Base-by-base conservation (phyloP, 2,797 vertebrate genomes). In the Eulemur albifrons region DNA sequence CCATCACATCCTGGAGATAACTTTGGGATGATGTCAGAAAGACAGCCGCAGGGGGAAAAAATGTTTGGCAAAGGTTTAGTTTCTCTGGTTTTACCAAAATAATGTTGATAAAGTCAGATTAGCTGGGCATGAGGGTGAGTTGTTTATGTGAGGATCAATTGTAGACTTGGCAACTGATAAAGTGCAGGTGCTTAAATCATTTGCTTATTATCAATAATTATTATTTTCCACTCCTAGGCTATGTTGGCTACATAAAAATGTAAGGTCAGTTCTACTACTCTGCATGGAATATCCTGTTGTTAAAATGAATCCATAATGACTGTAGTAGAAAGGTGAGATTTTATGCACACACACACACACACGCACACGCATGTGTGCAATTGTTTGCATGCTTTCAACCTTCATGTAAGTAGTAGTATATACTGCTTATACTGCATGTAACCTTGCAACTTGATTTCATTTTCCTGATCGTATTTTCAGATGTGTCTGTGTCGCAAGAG, bases 31-130 rank as follows among this genome's bases (percentile, higher is more conserved):
- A 96, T 8, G 94, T 97, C 95, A 94, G 93, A 96, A 86, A 86
- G 59, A 85, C 87, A 81, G 96, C 3, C 93, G 96, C 88, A 97
- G 98, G 97, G 97, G 97, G 25, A 98, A 98, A 95, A 97, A 98
- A 98, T 93, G 23, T 95, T 95, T 95, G 81, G 97, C 97, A 96
- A 95, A 97, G 97, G 97, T 97, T 98, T 83, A 1, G 88, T 97
- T 89, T 98, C 97, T 97, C 98, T 88, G 95, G 97, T 94, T 95
- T 95, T 97, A 96, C 96, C 97, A 97, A 52, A 77, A 97, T 97
- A 96, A 95, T 97, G 97, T 94, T 97, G 96, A 97, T 98, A 97
- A 98, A 98, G 97, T 98, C 97, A 97, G 98, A 98, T 97, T 97
- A 98, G 97, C 88, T 91, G 97, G 73, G 90, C 97, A 96, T 96